Evolutionary conservation across 2,888 invertebrate genomes (phyloP).

Genomic region (Rhaphigaster nebulosa): DNA sequence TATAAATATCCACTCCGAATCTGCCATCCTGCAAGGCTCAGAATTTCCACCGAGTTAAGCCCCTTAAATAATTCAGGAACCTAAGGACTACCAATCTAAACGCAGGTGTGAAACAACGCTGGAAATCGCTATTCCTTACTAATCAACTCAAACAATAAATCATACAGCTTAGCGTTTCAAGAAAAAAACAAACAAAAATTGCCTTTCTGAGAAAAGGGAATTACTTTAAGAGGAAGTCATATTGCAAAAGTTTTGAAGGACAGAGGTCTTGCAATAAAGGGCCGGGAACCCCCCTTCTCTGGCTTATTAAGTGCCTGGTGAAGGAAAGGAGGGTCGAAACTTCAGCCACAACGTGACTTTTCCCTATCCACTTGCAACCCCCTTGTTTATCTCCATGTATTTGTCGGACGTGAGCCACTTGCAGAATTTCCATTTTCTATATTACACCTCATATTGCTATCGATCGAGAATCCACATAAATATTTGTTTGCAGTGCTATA

Average conservation of each 20-base stretch:
- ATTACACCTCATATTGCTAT: not conserved
- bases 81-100: not conserved
- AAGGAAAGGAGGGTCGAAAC: constrained; percentile 1
- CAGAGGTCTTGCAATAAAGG: not conserved
- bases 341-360: not conserved
- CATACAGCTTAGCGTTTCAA: not conserved
- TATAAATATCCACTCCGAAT: no score
- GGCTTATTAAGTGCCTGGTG: constrained; percentile 11
- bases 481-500: not conserved
- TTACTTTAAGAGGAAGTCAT: constrained; percentile 34
- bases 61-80: not conserved
- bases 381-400: constrained; percentile 17
- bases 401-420: constrained; percentile 13
- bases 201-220: not conserved
- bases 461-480: not conserved
- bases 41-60: no score
- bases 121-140: not conserved
- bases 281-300: not conserved
- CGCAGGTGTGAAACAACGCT: not conserved
- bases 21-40: no score
- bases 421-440: constrained; percentile 24
- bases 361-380: not conserved
- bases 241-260: constrained; percentile 33
- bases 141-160: not conserved
- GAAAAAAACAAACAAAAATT: not conserved